These are phyloP conservation scores for Philereme vetulata DNA, from an alignment of 2,888 invertebrate species.

Conservation along the genomic window DNA sequence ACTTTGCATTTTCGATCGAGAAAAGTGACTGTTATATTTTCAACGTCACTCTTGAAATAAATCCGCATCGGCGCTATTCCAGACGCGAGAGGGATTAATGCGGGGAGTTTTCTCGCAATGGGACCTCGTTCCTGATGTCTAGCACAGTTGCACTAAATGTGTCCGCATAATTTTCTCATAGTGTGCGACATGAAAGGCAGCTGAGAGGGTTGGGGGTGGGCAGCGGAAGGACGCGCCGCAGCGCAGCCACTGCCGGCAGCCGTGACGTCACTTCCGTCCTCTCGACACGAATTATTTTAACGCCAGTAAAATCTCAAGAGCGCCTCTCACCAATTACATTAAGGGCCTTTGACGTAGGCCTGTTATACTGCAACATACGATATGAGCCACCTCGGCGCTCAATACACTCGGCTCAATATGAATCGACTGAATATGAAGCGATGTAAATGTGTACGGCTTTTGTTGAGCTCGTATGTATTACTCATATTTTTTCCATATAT, in stretches of 20 bases:
- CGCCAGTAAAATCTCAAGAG: slow-evolving; percentile 53
- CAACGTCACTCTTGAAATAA: slow-evolving; percentile 14
- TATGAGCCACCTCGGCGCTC: slow-evolving; percentile 41
- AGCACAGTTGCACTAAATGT: slow-evolving; percentile 46
- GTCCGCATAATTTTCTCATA: slow-evolving; percentile 54
- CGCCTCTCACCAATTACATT: slow-evolving; percentile 57
- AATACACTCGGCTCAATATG: slow-evolving; percentile 37
- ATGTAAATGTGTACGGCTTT: slow-evolving; percentile 37
- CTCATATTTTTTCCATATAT: slow-evolving; percentile 24
- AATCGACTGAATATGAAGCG: slow-evolving; percentile 38
- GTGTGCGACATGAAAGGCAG: slow-evolving; percentile 51
- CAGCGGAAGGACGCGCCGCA: slow-evolving; percentile 64
- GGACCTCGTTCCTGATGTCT: slow-evolving; percentile 24
- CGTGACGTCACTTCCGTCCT: slow-evolving; percentile 59
- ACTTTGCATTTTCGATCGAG: slow-evolving; percentile 24
- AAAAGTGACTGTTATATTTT: slow-evolving; percentile 13
- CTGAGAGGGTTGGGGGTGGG: slow-evolving; percentile 54
- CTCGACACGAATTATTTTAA: slow-evolving; percentile 62
- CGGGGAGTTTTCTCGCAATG: slow-evolving; percentile 9
- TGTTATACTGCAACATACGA: slow-evolving; percentile 48
- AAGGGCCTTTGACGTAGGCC: slow-evolving; percentile 52
- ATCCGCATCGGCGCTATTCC: slow-evolving; percentile 1
- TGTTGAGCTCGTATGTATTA: slow-evolving; percentile 28
- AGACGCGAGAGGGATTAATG: slow-evolving; percentile 5
- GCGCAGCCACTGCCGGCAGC: slow-evolving; percentile 58